Percentiles rank a stretch among this genome's conserved stretches.
phyloP scores from a whole-genome alignment of 1,140 invertebrate species.

The Macrosteles quadrilineatus region DNA sequence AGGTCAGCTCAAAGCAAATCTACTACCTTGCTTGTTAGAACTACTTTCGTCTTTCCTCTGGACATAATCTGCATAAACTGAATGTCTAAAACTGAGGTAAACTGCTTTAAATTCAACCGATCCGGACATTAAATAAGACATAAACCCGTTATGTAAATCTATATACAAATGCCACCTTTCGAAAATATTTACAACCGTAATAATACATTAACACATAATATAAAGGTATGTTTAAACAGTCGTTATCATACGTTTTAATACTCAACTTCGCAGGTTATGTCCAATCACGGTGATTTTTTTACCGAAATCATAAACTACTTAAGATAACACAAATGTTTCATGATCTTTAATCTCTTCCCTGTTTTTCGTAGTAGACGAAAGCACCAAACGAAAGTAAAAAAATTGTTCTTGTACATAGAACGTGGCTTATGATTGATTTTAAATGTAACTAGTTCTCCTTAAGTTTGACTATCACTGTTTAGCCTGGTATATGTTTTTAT shows the following conservation, averaged over 20 bases:
- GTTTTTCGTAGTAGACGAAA: neutral
- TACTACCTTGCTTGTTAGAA: slow-evolving; percentile 29
- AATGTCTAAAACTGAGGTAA: neutral
- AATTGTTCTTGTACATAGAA: slow-evolving; percentile 20
- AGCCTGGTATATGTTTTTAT: slow-evolving; percentile 3
- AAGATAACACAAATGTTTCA: neutral
- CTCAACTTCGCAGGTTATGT: slow-evolving; percentile 24
- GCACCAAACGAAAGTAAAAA: neutral
- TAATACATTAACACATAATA: too few species aligned
- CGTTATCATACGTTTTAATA: too few species aligned
- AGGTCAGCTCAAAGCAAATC: slow-evolving; percentile 54
- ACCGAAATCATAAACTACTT: neutral
- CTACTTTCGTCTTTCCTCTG: slow-evolving; percentile 21
- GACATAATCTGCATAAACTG: slow-evolving; percentile 26
- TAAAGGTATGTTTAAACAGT: too few species aligned
- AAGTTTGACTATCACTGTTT: slow-evolving; percentile 16
- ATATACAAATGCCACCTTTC: too few species aligned
- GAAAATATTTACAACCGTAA: too few species aligned
- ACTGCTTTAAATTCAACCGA: too few species aligned
- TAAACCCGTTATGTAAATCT: neutral
- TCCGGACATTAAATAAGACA: too few species aligned
- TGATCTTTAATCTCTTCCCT: neutral
- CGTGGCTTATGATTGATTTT: slow-evolving; percentile 27
- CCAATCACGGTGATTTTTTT: neutral
- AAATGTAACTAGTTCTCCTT: slow-evolving; percentile 19